Evolutionary conservation across 2,113 vertebrate species (phyloP), one percentile per base, ranked within the genome.

Genomic region (Siniperca chuatsi): DNA sequence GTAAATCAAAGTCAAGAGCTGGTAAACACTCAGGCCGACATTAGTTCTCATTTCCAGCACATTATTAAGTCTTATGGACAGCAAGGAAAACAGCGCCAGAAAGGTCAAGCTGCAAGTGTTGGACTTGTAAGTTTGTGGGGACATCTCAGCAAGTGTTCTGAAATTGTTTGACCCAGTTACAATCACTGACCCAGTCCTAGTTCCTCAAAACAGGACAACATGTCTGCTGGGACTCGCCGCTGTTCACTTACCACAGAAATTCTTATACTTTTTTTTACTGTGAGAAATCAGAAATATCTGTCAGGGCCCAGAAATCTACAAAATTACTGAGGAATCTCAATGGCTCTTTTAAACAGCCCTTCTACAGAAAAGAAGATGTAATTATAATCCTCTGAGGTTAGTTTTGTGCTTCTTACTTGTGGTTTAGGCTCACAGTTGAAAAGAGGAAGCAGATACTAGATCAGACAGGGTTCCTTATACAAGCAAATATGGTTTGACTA

Each of bases 201-300:
- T 90, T 85, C 54, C 71, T 71, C 64, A 79, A 86, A 91, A 75
- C 42, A 83, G 84, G 70, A 74, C 82, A 40, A 29, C 71, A 44
- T 69, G 61, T 79, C 76, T 72, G 44, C 72, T 77, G 66, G 52
- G 54, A 29, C 62, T 64, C 62, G 20, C 44, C 50, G 42, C 54
- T 46, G 46, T 71, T 82, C 81, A 67, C 60, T 62, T 8, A 78
- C 79, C 81, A 77, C 79, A 80, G 21, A 55, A 71, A 55, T 10
- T 57, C 60, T 60, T 52, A 2, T 74, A 78, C 42, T 16, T 25
- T 60, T 44, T 40, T 78, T 52, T 20, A 61, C 40, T 29, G 23
- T 57, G 18, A 80, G 61, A 66, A 71, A 89, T 68, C 25, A 74
- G 33, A 85, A 86, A 85, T 13, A 61, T 87, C 52, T 76, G 60